Percentiles rank a stretch among this genome's conserved stretches.
Evolutionary conservation across 2,888 invertebrate genomes (phyloP).

Genomic region (Luperina testacea): DNA sequence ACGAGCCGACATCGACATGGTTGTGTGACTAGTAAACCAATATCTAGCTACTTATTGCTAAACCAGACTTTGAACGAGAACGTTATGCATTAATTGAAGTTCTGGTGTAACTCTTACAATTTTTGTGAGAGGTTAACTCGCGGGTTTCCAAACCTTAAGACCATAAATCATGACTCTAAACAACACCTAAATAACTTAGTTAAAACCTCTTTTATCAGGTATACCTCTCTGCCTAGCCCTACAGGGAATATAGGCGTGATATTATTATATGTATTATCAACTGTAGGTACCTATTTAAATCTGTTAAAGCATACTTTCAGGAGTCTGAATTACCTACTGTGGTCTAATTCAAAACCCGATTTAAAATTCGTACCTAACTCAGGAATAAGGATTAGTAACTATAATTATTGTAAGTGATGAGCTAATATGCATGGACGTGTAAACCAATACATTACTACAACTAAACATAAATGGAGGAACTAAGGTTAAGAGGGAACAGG

Average conservation of each 20-base stretch:
- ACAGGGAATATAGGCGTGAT: background rate
- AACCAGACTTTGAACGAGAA: conserved; percentile 21
- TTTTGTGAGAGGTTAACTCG: background rate
- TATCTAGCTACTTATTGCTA: conserved; percentile 35
- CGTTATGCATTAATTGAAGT: background rate
- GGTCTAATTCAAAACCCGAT: background rate
- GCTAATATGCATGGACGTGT: background rate
- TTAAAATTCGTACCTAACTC: background rate
- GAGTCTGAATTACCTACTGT: background rate
- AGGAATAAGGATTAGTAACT: background rate
- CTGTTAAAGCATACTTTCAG: background rate
- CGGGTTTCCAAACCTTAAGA: background rate
- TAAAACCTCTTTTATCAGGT: background rate
- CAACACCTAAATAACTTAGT: background rate
- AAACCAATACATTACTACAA: conserved; percentile 15
- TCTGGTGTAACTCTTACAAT: background rate
- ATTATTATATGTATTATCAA: background rate
- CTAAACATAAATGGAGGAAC: background rate
- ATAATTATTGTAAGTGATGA: background rate
- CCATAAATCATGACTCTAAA: background rate
- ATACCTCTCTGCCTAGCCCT: background rate
- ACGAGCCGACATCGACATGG: conserved; percentile 27
- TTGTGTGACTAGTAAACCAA: conserved; percentile 52
- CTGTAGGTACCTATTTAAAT: background rate
- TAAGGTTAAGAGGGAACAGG: too few species aligned